Evolutionary conservation across 30 jellyfish, hydroid and myxozoan species (phyloP), one percentile per base, ranked within the genome.

Genomic region (Pseudorhiza aurosa): DNA sequence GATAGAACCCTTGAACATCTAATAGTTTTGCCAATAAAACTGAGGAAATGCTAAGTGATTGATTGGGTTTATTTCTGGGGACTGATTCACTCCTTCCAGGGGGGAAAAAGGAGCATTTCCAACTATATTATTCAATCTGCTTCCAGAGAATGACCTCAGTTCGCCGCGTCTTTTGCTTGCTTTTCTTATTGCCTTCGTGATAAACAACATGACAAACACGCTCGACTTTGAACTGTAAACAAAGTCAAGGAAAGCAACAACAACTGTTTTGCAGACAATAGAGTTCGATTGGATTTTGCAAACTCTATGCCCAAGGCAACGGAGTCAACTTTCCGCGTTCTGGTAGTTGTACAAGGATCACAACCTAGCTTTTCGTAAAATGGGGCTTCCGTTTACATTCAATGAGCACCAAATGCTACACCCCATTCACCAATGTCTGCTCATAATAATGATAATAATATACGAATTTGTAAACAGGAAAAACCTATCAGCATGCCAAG

Each of bases 91-190:
- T 5, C 2, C 29, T 11, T 1, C 46, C 62, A 32, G 86, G 72
- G 86, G 46, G 86, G 62, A 65, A 43, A 10, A 24, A 8, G n/a
- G n/a, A n/a, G n/a, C n/a, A n/a, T 53, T 15, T 21, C 33, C 19
- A 53, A 53, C 22, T n/a, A 9, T 6, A 4, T 6, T n/a, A 10
- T 53, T 33, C 36, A 15, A 53, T 5, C 35, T 5, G 24, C 35
- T 53, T 53, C 36, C 21, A 25, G 75, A 44, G 43, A 43, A 57
- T 73, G 86, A 73, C 72, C 86, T 73, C 86, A 73, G 53, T 9
- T 51, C 75, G 36, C 75, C 86, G 86, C 86, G 86, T 73, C 86
- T 73, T 73, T 19, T 53, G 36, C 14, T n/a, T 10, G 62, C 62
- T 47, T 3, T n/a, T 15, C 22, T 15, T 21, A 36, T 14, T 22